A percentile compares a stretch with the other conserved stretches of the same genome.
phyloP scores from a whole-genome alignment of 2,797 vertebrate genomes.

The Pelochelys cantorii region DNA sequence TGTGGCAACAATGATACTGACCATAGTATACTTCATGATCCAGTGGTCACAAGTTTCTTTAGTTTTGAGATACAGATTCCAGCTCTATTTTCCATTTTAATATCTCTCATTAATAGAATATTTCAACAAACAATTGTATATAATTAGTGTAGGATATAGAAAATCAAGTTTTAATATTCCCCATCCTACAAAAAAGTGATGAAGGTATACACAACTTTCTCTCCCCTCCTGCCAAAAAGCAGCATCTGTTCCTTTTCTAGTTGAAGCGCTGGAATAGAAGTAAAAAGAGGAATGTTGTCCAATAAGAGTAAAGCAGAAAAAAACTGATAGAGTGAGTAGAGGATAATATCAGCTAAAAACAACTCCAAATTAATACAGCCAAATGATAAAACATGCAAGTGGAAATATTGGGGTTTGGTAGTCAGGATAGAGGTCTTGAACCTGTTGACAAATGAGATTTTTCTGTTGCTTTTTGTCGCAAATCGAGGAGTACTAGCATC shows the following conservation, averaged over 20 bases:
- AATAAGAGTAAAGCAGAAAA: neutral
- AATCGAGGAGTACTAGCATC: no score
- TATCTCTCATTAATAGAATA: neutral
- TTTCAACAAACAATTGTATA: neutral
- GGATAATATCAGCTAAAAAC: neutral
- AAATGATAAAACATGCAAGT: neutral
- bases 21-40: neutral
- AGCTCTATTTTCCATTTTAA: neutral
- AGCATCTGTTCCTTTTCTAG: accelerated
- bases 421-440: neutral
- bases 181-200: neutral
- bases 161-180: neutral
- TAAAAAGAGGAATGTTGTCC: neutral
- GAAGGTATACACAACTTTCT: neutral
- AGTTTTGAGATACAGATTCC: neutral
- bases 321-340: neutral
- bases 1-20: no score
- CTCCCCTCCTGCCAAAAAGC: neutral
- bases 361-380: neutral
- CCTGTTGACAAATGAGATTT: neutral
- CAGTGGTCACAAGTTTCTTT: neutral
- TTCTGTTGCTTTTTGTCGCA: neutral
- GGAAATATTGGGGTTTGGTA: neutral
- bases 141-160: neutral
- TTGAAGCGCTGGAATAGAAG: neutral